Base-by-base conservation (phyloP, 1,140 invertebrate genomes). In the Drosophila dunni region DNA sequence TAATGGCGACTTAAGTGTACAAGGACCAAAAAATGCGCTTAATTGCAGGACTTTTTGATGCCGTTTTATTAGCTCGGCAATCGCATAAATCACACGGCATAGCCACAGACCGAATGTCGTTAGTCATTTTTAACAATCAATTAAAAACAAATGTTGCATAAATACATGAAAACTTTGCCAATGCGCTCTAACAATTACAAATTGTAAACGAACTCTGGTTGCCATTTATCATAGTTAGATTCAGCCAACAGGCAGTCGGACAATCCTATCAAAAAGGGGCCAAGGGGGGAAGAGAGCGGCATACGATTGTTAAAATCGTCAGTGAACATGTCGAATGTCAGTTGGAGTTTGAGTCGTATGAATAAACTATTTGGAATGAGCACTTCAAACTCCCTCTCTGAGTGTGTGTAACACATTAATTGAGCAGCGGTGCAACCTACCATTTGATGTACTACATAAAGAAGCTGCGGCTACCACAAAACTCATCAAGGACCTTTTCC, bases 141-240 rank as follows among this genome's bases (percentile, higher is more conserved):
- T 88, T 88, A 89, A 89, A 88, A 79, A 50, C 83, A 88, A 88
- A 88, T 88, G 83, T 83, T 86, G 83, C 83, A 88, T 89, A 88
- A 84, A 86, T 88, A 89, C 83, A 88, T 70, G 84, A 64, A 82
- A 79, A 82, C 61, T 81, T 83, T 75, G 17, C 56, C 33, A 68
- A 62, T 63, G 71, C 58, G 7, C 51, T 51, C 50, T 29, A 71
- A 63, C 66, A 70, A 75, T 70, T 75, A 51, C 66, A 48, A 75
- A 75, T 66, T 67, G 70, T 53, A 77, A 73, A 65, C 53, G 50
- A 71, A 81, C 81, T 74, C 69, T 17, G 64, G 65, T 51, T 69
- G 71, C 72, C 79, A 86, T 86, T 69, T 73, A 83, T 81, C 82
- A 81, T 80, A 44, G 72, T 48, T 69, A 44, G 48, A 36, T 51